Evolutionary conservation across 2,797 vertebrate species (phyloP), one percentile per base, ranked within the genome.

Genomic region (Amazonetta brasiliensis): DNA sequence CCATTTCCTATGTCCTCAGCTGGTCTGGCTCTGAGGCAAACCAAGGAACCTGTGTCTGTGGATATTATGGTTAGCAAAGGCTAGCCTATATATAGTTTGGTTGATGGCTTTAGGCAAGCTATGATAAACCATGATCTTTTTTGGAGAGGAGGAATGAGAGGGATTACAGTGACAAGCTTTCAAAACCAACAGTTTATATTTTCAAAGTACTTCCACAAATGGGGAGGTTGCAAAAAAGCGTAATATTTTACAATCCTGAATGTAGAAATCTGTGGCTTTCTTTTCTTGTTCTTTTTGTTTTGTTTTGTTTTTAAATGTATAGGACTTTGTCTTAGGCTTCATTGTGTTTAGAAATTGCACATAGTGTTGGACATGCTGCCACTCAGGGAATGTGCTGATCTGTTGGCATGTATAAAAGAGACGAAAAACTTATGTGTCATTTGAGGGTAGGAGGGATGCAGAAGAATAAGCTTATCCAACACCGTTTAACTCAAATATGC

Each of bases 211-310:
- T 16, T 50, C 94, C 96, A n/a, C 94, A 94, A 94, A 68, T 23
- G 67, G 86, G 25, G 88, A 84, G 66, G 71, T 17, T 95, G 90
- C 90, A 88, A 35, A 92, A 91, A 91, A 9, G 23, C 5, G 3
- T 80, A 84, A 56, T 60, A 67, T 91, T 87, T 91, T 93, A 90
- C 92, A 95, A 9, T 92, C 88, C 77, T 73, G 90, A 39, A 69
- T 93, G 94, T 91, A 95, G 94, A 96, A 96, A 76, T 93, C 92
- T 90, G 93, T 69, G 95, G 95, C 77, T 96, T 95, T 88, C 90
- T 91, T 80, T 95, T 90, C 94, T 87, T 96, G 91, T 96, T 94
- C 81, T n/a, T 90, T 90, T 71, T 52, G 56, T 39, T 92, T 84
- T 85, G 73, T 94, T 93, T 96, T 94, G 81, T 59, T 90, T 90